A percentile compares a stretch with the other conserved stretches of the same genome.
These are phyloP conservation scores for Sarcophaga peregrina DNA, from an alignment of 1,140 invertebrate species.

Conservation along the genomic window DNA sequence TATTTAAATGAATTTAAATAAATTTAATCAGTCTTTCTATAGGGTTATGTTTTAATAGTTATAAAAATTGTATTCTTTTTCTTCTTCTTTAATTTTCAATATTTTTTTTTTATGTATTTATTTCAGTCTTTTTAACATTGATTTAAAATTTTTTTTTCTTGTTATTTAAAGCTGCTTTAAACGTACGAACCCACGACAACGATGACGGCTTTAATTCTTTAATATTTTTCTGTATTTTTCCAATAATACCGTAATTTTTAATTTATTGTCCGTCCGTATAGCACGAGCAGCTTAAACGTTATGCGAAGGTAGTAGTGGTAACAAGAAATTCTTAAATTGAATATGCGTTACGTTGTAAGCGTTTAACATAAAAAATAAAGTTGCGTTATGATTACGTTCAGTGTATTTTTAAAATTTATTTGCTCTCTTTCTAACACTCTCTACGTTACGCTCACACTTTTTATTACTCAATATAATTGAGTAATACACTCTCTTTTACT, in stretches of 20 bases:
- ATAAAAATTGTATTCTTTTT: slow-evolving; percentile 25
- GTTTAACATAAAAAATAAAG: slow-evolving; percentile 41
- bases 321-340: slow-evolving; percentile 18
- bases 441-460: background rate
- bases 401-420: background rate
- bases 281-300: slow-evolving; percentile 55
- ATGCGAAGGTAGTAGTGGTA: slow-evolving; percentile 44
- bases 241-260: slow-evolving; percentile 2
- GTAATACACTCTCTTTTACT: slow-evolving; percentile 25
- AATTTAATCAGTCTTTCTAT: slow-evolving; percentile 47
- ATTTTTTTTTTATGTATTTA: slow-evolving; percentile 27
- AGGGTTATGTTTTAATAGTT: slow-evolving; percentile 31
- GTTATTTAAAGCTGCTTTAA: slow-evolving; percentile 40
- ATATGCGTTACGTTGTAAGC: slow-evolving; percentile 38
- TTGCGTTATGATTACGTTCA: slow-evolving; percentile 35
- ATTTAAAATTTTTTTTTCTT: slow-evolving; percentile 37
- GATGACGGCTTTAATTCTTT: background rate
- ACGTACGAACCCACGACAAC: background rate
- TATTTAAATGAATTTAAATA: slow-evolving; percentile 33
- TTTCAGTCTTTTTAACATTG: slow-evolving; percentile 44
- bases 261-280: slow-evolving; percentile 49
- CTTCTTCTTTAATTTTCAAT: slow-evolving; percentile 14
- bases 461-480: background rate
- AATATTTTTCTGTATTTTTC: slow-evolving; percentile 35
- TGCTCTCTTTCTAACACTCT: background rate